A percentile compares a stretch with the other conserved stretches of the same genome.
phyloP scores from a whole-genome alignment of 2,888 invertebrate species.

The Drosophila macrospina region DNA sequence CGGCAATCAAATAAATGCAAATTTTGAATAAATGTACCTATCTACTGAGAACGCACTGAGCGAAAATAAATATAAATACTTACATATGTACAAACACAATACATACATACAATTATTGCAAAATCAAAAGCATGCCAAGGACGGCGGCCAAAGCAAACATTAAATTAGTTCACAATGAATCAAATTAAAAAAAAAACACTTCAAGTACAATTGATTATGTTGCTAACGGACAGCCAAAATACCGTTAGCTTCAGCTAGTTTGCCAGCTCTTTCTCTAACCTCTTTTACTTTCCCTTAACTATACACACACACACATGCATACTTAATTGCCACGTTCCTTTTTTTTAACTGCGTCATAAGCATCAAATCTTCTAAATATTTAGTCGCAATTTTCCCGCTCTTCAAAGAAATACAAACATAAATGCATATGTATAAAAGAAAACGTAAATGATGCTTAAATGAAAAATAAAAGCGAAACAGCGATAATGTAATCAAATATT shows the following conservation, averaged over 20 bases:
- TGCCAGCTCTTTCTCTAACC: neutral
- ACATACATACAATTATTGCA: constrained; percentile 50
- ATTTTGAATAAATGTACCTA: constrained; percentile 22
- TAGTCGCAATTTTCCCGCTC: constrained; percentile 19
- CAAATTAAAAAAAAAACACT: constrained; percentile 10
- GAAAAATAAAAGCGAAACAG: constrained; percentile 51
- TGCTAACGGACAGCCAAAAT: constrained; percentile 37
- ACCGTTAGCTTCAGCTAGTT: constrained; percentile 5
- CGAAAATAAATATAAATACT: constrained; percentile 23
- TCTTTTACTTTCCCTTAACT: constrained; percentile 3
- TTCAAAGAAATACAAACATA: constrained; percentile 1
- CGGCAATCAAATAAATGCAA: constrained; percentile 43
- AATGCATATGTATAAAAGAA: constrained; percentile 14
- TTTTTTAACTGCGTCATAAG: constrained; percentile 60
- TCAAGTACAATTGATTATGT: constrained; percentile 52
- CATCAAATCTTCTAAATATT: constrained; percentile 34
- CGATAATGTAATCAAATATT: constrained; percentile 77
- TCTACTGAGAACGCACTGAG: constrained; percentile 42
- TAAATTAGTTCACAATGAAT: constrained; percentile 69
- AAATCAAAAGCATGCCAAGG: constrained; percentile 77
- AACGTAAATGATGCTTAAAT: constrained; percentile 37
- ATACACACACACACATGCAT: neutral
- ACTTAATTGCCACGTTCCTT: constrained; percentile 31
- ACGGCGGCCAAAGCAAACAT: constrained; percentile 65
- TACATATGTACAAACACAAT: constrained; percentile 4